Evolutionary conservation across 2,113 vertebrate genomes (phyloP).

Genomic region (Thoracochromis brauschi): DNA sequence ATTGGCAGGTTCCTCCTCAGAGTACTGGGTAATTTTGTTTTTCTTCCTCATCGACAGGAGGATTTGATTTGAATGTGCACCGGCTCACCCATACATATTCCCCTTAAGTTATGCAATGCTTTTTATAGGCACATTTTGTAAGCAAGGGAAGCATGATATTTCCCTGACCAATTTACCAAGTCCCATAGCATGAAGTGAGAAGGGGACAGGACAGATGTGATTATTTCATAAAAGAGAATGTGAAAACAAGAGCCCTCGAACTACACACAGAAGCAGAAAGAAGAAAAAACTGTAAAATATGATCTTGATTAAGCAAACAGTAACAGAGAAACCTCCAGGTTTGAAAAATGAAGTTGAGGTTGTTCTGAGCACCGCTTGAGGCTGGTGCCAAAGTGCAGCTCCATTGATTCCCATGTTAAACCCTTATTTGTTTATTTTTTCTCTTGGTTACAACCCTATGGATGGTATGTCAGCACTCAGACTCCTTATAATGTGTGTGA

Average conservation of each 20-base stretch:
- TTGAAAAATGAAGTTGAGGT: not conserved
- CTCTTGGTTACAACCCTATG: not conserved
- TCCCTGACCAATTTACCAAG: not conserved
- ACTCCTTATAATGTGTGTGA: not conserved
- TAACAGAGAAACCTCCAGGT: not conserved
- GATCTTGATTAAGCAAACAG: not conserved
- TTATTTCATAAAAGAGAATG: not conserved
- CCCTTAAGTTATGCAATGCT: not conserved
- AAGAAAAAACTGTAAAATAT: not conserved
- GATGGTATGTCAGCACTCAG: not conserved
- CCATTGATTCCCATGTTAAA: not conserved
- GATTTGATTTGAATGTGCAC: conserved; percentile 20
- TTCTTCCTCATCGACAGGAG: conserved; percentile 42
- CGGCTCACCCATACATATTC: conserved; percentile 52
- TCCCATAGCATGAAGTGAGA: not conserved
- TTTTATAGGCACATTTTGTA: not conserved
- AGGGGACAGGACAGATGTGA: not conserved
- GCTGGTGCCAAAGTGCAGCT: not conserved
- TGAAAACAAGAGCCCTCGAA: not conserved
- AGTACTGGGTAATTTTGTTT: conserved; percentile 14
- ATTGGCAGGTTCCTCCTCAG: not conserved
- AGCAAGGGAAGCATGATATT: not conserved
- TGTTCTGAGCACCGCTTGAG: not conserved
- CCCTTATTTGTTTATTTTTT: not conserved
- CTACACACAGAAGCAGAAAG: not conserved